These are phyloP conservation scores for Chelon auratus DNA, from an alignment of 2,797 vertebrate genomes.

Conservation along the genomic window DNA sequence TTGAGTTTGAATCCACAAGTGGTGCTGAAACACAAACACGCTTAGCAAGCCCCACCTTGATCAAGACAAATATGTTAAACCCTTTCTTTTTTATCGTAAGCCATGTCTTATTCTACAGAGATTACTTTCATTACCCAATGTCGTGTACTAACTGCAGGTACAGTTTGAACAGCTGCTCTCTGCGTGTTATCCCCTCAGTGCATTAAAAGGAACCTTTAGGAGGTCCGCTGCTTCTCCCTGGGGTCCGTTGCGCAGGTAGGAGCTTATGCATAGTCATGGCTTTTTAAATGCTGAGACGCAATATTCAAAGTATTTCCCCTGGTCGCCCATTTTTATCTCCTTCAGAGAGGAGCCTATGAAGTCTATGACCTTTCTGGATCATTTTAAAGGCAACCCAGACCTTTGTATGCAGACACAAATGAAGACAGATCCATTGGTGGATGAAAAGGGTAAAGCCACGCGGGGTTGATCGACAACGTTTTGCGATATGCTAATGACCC, in stretches of 20 bases:
- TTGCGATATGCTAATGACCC: slow-evolving; percentile 80
- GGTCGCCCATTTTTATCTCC: slow-evolving; percentile 61
- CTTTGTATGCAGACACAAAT: slow-evolving; percentile 85
- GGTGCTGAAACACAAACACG: slow-evolving; percentile 84
- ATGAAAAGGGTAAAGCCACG: slow-evolving; percentile 86
- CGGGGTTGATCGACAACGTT: slow-evolving; percentile 78
- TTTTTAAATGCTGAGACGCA: slow-evolving; percentile 80
- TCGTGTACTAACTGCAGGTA: slow-evolving; percentile 37
- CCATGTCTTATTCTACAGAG: slow-evolving; percentile 36
- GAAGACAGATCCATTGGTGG: slow-evolving; percentile 83
- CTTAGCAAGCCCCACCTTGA: slow-evolving; percentile 4
- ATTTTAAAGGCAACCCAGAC: slow-evolving; percentile 84
- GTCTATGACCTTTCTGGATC: slow-evolving; percentile 85
- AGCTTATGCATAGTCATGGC: slow-evolving; percentile 76
- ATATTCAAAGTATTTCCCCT: slow-evolving; percentile 77
- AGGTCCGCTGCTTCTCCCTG: slow-evolving; percentile 53
- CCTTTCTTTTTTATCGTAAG: not conserved
- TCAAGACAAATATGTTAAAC: slow-evolving; percentile 10
- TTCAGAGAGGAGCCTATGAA: slow-evolving; percentile 78
- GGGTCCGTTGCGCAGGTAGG: slow-evolving; percentile 49
- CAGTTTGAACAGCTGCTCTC: slow-evolving; percentile 40
- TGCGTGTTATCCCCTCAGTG: slow-evolving; percentile 55
- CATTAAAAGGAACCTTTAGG: slow-evolving; percentile 64
- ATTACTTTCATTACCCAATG: slow-evolving; percentile 46
- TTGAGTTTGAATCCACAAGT: slow-evolving; percentile 90